These are phyloP conservation scores for Xylocampa areola DNA, from an alignment of 2,888 invertebrate species.

Conservation along the genomic window DNA sequence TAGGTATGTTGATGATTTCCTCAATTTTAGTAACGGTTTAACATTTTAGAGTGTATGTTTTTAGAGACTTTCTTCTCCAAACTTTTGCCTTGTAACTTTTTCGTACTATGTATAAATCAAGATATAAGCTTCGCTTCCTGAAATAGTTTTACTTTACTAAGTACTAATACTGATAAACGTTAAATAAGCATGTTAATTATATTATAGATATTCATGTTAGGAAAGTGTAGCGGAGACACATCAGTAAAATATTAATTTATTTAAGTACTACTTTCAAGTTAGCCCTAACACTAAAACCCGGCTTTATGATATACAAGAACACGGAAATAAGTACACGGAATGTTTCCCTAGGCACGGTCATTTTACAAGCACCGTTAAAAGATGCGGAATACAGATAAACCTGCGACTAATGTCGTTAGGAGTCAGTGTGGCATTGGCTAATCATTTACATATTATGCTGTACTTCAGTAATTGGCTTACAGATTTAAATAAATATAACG, in stretches of 20 bases:
- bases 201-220: too few species aligned
- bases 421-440: slow-evolving; percentile 50
- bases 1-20: neutral
- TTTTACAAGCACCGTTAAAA: slow-evolving; percentile 53
- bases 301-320: slow-evolving; percentile 42
- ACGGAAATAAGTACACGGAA: slow-evolving; percentile 47
- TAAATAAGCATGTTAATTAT: too few species aligned
- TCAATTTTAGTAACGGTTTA: neutral
- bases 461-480: slow-evolving; percentile 50
- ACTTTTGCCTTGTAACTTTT: neutral
- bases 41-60: too few species aligned
- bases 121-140: neutral
- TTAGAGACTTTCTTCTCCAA: too few species aligned
- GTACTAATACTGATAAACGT: too few species aligned
- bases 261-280: neutral
- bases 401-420: slow-evolving; percentile 38
- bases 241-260: neutral
- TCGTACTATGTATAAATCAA: neutral
- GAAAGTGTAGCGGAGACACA: too few species aligned
- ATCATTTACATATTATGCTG: slow-evolving; percentile 52
- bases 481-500: slow-evolving; percentile 36
- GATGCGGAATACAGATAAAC: slow-evolving; percentile 48
- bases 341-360: slow-evolving; percentile 50
- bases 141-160: too few species aligned
- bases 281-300: neutral